Percentiles rank a stretch among this genome's conserved stretches.
Evolutionary conservation across 2,797 vertebrate genomes (phyloP).

Genomic region (Phoeniculus purpureus): DNA sequence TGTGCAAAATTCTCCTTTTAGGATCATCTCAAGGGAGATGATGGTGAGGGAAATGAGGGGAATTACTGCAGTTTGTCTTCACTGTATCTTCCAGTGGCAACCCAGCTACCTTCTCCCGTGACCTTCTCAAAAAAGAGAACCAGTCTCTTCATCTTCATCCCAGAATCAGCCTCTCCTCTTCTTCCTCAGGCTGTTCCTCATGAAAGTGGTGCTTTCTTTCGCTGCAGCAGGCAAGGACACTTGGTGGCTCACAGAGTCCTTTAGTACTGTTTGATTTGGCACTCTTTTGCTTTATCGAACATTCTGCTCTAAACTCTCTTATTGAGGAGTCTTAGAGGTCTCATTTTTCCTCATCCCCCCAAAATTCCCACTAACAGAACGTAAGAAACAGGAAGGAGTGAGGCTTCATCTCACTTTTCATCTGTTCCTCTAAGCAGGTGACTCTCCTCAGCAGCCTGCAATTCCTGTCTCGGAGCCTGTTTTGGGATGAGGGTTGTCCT

Average conservation of each 20-base stretch:
- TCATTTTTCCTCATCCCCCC: background rate
- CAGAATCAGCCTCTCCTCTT: background rate
- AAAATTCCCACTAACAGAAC: background rate
- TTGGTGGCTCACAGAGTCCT: background rate
- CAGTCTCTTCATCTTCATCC: background rate
- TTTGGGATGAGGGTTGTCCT: background rate
- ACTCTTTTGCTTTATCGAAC: background rate
- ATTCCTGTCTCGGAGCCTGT: slow-evolving; percentile 49
- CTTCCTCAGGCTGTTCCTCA: background rate
- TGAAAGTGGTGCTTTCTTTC: background rate
- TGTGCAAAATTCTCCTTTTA: background rate
- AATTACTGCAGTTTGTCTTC: background rate
- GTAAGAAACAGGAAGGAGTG: slow-evolving; percentile 4
- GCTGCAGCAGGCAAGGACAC: background rate
- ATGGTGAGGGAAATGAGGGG: background rate
- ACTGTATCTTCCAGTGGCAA: background rate
- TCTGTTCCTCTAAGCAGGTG: slow-evolving; percentile 28
- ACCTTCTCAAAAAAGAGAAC: background rate
- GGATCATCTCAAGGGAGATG: background rate
- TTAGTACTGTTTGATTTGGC: background rate
- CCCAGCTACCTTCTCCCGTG: background rate
- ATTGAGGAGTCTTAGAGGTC: background rate
- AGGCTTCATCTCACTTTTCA: slow-evolving; percentile 4
- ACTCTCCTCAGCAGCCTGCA: background rate
- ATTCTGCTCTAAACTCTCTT: background rate